Conservation (phyloP, 2,113 vertebrate species). For the Vombatus ursinus region DNA sequence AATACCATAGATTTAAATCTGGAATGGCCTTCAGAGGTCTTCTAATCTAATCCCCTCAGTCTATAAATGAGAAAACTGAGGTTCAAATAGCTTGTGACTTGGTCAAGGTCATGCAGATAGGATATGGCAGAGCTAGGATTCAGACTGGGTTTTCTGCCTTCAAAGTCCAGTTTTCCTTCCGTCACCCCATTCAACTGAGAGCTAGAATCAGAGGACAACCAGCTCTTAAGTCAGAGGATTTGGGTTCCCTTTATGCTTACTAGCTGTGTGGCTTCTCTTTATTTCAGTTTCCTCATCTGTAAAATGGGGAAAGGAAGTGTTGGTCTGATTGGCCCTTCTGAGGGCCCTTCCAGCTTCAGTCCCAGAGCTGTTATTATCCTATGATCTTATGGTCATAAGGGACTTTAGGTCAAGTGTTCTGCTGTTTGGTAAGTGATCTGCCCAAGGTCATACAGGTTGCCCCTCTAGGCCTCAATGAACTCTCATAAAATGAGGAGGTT, state of each 20-base stretch:
- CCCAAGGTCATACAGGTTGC: not conserved
- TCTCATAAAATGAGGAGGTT: not conserved
- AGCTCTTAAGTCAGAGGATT: not conserved
- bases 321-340: not conserved
- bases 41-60: not conserved
- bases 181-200: not conserved
- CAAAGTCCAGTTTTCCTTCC: not conserved
- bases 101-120: not conserved
- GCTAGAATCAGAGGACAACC: not conserved
- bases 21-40: not conserved
- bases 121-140: not conserved
- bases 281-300: not conserved
- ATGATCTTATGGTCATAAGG: not conserved
- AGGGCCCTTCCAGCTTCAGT: not conserved
- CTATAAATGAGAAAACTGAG: not conserved
- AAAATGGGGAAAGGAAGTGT: not conserved
- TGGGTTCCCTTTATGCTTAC: not conserved
- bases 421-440: not conserved
- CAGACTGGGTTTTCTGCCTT: not conserved
- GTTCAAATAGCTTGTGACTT: not conserved
- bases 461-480: not conserved
- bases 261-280: not conserved
- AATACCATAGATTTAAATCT: not conserved
- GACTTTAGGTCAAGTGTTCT: not conserved
- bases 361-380: not conserved